phyloP scores from a whole-genome alignment of 1,140 invertebrate genomes.

The Lysiphlebus fabarum region DNA sequence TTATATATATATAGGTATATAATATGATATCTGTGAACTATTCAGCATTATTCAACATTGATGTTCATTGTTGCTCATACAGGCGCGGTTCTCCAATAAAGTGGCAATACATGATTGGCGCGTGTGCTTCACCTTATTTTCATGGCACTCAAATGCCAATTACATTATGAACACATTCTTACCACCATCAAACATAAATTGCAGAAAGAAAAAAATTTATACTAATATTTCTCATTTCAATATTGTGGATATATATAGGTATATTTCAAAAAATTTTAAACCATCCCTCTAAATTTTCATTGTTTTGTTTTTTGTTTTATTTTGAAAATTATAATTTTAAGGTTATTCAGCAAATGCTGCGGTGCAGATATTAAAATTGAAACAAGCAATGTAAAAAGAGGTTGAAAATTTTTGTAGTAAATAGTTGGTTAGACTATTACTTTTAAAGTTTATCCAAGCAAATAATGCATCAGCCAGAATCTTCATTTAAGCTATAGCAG shows the following conservation, averaged over 20 bases:
- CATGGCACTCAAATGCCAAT: conserved; percentile 37
- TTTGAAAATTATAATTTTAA: neutral
- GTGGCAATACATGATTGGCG: conserved; percentile 22
- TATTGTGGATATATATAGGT: too few relatives aligned
- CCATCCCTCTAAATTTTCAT: too few relatives aligned
- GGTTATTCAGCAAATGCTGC: too few relatives aligned
- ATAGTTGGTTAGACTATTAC: conserved; percentile 25
- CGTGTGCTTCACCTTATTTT: conserved; percentile 35
- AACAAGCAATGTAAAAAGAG: conserved; percentile 2
- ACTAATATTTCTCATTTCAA: too few relatives aligned
- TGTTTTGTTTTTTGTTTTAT: conserved; percentile 22
- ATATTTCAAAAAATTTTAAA: too few relatives aligned
- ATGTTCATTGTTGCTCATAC: conserved; percentile 39
- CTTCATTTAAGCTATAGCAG: neutral
- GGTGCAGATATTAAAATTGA: neutral
- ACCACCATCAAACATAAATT: too few relatives aligned
- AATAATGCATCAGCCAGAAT: conserved; percentile 37
- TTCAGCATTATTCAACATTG: conserved; percentile 8
- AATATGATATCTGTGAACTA: conserved; percentile 36
- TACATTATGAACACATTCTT: conserved; percentile 8
- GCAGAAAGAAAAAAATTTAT: too few relatives aligned
- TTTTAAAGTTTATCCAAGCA: conserved; percentile 43
- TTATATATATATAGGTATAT: conserved; percentile 32
- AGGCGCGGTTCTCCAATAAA: conserved; percentile 36
- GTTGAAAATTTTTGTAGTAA: conserved; percentile 28